These are phyloP conservation scores for Trachymyrmex cornetzi DNA, from an alignment of 1,140 invertebrate genomes.

Conservation along the genomic window DNA sequence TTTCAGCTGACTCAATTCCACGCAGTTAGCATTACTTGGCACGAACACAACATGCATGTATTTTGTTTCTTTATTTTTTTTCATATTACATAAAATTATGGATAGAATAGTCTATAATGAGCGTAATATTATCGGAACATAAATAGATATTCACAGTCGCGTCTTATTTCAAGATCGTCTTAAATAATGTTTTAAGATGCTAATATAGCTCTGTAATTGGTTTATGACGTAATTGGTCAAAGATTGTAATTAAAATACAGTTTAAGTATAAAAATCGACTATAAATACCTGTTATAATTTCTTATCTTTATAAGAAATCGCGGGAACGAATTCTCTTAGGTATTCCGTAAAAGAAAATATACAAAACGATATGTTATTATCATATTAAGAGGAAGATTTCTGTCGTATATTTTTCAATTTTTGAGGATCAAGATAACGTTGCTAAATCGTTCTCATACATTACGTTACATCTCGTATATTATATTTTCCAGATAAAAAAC, in stretches of 20 bases:
- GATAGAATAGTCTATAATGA: not conserved
- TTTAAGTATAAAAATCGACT: too few species aligned
- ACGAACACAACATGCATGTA: not conserved
- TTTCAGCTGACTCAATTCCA: not conserved
- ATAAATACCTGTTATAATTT: not conserved
- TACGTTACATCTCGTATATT: not conserved
- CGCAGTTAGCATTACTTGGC: not conserved
- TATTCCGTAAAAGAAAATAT: not conserved
- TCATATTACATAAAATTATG: not conserved
- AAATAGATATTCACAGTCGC: not conserved
- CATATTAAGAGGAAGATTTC: not conserved
- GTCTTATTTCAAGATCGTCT: too few species aligned
- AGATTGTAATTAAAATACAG: too few species aligned
- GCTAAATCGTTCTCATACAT: not conserved
- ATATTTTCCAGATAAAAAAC: not conserved
- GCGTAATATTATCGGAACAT: not conserved
- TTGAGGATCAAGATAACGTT: not conserved
- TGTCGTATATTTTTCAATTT: not conserved
- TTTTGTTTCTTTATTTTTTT: not conserved
- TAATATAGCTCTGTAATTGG: too few species aligned
- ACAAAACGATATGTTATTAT: constrained; percentile 10
- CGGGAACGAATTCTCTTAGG: not conserved
- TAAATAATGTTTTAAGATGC: too few species aligned
- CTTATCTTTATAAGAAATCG: constrained; percentile 15
- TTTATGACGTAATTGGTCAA: too few species aligned